Percentiles rank a stretch among this genome's conserved stretches.
Evolutionary conservation across 2,113 vertebrate species (phyloP).

Genomic region (Boulengeromyrus knoepffleri): DNA sequence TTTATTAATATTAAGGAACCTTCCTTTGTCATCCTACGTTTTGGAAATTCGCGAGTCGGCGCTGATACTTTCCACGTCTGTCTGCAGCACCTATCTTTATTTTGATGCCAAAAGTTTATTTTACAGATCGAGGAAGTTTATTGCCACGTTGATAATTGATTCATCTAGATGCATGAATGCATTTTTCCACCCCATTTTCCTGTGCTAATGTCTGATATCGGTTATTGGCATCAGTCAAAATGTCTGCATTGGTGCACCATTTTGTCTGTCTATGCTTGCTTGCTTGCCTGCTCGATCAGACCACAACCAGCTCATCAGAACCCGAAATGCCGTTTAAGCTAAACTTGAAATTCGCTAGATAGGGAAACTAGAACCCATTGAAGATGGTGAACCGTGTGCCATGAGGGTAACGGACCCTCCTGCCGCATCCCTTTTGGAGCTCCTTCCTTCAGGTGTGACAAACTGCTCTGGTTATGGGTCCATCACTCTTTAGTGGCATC

Average conservation of each 20-base stretch:
- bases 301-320: background rate
- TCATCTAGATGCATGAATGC: background rate
- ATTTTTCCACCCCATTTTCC: background rate
- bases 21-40: background rate
- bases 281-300: no score
- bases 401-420: background rate
- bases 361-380: background rate
- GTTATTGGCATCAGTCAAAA: background rate
- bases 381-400: background rate
- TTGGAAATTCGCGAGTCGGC: background rate
- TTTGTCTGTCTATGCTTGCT: background rate
- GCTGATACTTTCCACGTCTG: background rate
- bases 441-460: background rate
- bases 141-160: background rate
- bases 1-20: background rate
- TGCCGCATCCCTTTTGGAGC: background rate
- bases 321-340: background rate
- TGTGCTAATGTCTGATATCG: background rate
- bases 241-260: background rate
- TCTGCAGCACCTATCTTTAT: background rate
- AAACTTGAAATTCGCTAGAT: background rate
- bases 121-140: background rate
- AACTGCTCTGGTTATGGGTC: background rate
- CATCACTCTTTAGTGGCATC: background rate
- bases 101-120: background rate